phyloP scores from a whole-genome alignment of 2,113 vertebrate genomes.

The Anarhynchus alexandrinus region DNA sequence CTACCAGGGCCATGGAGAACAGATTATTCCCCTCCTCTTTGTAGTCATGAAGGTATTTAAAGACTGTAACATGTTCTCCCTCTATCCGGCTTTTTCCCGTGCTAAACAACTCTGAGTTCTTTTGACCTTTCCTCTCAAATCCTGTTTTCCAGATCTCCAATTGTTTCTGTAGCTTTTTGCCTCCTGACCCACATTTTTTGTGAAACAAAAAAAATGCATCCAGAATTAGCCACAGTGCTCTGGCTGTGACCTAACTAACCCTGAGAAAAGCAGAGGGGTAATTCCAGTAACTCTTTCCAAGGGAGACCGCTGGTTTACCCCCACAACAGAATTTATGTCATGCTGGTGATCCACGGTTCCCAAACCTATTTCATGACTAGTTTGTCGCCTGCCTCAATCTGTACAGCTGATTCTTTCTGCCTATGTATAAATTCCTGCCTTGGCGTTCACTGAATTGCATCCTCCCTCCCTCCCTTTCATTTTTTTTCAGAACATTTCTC shows the following conservation, averaged over 20 bases:
- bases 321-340: not conserved
- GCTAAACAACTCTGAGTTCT: not conserved
- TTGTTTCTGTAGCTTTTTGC: not conserved
- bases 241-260: not conserved
- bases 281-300: not conserved
- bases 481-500: conserved; percentile 17
- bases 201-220: not conserved
- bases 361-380: not conserved
- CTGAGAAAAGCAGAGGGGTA: not conserved
- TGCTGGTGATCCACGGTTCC: not conserved
- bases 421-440: not conserved
- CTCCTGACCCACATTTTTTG: not conserved
- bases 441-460: conserved; percentile 21
- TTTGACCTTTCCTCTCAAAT: not conserved
- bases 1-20: not conserved
- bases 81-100: not conserved
- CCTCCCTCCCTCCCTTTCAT: not conserved
- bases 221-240: not conserved
- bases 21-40: not conserved
- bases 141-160: not conserved
- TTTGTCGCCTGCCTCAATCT: not conserved
- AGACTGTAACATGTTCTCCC: not conserved
- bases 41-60: not conserved
- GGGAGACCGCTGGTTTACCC: not conserved
- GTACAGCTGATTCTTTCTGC: not conserved